Conservation (phyloP, 1,140 invertebrate species). For the Yoshiicerus persimilis region DNA sequence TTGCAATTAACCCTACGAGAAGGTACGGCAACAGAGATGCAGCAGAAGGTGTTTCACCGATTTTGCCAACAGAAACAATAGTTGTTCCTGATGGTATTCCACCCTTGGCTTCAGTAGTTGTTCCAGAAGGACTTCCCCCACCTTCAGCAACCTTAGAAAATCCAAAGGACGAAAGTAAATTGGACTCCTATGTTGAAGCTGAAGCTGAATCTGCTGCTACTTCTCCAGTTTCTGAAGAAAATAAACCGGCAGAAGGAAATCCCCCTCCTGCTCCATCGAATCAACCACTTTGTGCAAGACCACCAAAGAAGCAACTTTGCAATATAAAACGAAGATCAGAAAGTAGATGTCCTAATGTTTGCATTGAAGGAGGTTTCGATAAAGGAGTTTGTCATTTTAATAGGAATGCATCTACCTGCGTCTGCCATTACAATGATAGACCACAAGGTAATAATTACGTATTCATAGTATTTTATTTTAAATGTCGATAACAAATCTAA, state of each 20-base stretch:
- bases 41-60: not conserved
- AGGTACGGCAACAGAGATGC: no score
- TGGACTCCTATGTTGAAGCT: not conserved
- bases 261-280: not conserved
- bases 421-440: not conserved
- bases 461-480: no score
- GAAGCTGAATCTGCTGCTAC: not conserved
- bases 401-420: not conserved
- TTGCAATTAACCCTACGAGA: no score
- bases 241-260: not conserved
- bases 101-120: not conserved
- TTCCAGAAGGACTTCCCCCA: not conserved
- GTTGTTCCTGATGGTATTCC: not conserved
- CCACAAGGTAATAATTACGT: not conserved
- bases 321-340: not conserved
- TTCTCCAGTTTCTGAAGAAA: not conserved
- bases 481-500: no score
- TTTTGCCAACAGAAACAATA: no score
- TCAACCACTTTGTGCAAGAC: not conserved
- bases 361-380: constrained; percentile 10
- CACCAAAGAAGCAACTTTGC: not conserved
- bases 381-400: not conserved
- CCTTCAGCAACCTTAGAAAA: not conserved
- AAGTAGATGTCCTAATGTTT: not conserved
- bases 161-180: no score